Evolutionary conservation across 2,113 vertebrate species (phyloP).

Genomic region (Apaloderma vittatum): DNA sequence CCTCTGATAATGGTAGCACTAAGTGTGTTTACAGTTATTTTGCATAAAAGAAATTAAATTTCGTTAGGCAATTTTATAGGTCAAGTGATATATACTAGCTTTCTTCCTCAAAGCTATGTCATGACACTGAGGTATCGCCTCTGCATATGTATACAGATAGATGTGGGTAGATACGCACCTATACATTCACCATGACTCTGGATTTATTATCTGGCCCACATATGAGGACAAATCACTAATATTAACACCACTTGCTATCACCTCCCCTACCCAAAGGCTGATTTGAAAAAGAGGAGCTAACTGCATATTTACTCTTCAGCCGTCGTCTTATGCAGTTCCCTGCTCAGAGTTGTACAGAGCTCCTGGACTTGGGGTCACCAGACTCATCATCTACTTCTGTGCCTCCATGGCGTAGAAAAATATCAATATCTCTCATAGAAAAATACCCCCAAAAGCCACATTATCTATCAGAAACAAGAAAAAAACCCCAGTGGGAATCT

Average conservation of each 20-base stretch:
- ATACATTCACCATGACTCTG: neutral
- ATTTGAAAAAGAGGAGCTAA: neutral
- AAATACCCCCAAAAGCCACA: neutral
- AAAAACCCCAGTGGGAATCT: neutral
- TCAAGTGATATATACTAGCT: neutral
- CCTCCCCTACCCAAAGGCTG: neutral
- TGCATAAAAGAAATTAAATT: neutral
- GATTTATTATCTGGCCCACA: neutral
- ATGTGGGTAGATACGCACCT: neutral
- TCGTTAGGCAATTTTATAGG: neutral
- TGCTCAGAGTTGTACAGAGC: fast-evolving
- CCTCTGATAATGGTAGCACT: neutral
- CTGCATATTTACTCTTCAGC: neutral
- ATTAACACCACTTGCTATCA: neutral
- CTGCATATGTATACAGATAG: neutral
- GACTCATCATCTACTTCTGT: neutral
- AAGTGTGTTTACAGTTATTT: neutral
- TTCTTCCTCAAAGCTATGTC: neutral
- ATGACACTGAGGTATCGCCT: neutral
- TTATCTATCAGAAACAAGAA: neutral
- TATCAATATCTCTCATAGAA: neutral
- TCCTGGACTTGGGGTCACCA: neutral
- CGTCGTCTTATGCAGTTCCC: neutral
- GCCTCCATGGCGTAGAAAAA: neutral
- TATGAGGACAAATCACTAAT: neutral